Percentiles rank a stretch among this genome's conserved stretches.
Conservation (phyloP, 1,140 invertebrate species). For the Choristoneura fumiferana region DNA sequence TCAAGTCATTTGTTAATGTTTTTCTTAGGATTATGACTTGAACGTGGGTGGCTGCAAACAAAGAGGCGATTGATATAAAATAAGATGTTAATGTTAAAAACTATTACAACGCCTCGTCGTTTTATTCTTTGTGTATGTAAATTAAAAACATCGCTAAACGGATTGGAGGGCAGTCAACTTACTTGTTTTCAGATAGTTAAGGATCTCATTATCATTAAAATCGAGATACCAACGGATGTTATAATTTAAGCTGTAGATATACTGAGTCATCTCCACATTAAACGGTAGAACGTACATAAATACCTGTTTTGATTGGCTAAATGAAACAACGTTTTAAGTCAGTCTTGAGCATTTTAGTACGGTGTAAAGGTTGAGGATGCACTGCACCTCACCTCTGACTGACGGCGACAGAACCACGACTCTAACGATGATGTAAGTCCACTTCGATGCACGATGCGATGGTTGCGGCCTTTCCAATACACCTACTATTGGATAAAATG, state of each 20-base stretch:
- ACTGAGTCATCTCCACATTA: slow-evolving; percentile 55
- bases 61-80: neutral
- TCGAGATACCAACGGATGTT: neutral
- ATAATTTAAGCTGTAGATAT: slow-evolving; percentile 3
- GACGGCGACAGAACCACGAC: slow-evolving; percentile 27
- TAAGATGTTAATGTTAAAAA: no score
- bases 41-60: neutral
- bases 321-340: slow-evolving; percentile 38
- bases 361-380: slow-evolving; percentile 70
- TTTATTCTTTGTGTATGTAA: neutral
- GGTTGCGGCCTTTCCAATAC: slow-evolving; percentile 38
- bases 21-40: neutral
- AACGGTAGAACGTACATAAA: slow-evolving; percentile 31
- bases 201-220: slow-evolving; percentile 4
- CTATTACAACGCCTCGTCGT: no score
- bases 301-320: slow-evolving; percentile 36
- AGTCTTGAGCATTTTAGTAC: slow-evolving; percentile 39
- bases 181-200: slow-evolving; percentile 3
- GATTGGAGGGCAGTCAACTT: neutral
- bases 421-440: slow-evolving; percentile 48
- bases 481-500: neutral
- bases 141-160: neutral
- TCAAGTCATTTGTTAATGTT: neutral
- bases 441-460: slow-evolving; percentile 24
- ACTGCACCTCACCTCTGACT: slow-evolving; percentile 50